Conservation (phyloP, 2,797 vertebrate genomes). For the Brachyalestes nurse region DNA sequence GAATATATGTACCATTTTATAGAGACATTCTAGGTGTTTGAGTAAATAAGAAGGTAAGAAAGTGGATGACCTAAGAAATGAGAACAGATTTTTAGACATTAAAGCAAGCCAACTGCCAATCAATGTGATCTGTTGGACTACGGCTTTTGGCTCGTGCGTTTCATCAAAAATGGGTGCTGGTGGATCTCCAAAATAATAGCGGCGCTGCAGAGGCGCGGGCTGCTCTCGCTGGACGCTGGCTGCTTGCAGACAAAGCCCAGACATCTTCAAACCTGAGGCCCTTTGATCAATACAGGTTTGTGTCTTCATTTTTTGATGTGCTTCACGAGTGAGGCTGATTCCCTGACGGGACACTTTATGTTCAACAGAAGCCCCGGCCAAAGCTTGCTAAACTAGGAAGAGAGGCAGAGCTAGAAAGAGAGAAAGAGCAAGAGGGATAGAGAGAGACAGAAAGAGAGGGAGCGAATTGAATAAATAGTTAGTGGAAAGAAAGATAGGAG, state of each 20-base stretch:
- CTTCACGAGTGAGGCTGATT: constrained; percentile 51
- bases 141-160: background rate
- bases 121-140: background rate
- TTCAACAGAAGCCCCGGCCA: constrained; percentile 48
- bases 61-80: no score
- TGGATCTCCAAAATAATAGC: constrained; percentile 44
- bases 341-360: constrained; percentile 60
- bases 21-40: no score
- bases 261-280: constrained; percentile 54
- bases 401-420: constrained; percentile 23
- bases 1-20: no score
- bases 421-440: constrained; percentile 31
- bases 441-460: constrained; percentile 30
- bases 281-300: constrained; percentile 61
- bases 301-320: constrained; percentile 60
- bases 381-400: constrained; percentile 47
- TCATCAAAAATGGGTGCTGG: constrained; percentile 40
- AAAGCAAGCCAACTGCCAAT: background rate
- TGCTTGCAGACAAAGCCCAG: constrained; percentile 52
- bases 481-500: constrained; percentile 24
- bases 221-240: constrained; percentile 51
- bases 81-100: background rate
- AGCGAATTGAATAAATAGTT: constrained; percentile 43
- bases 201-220: constrained; percentile 19
- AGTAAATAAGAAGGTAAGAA: no score